Evolutionary conservation across 92 coral and sea anemone genomes (phyloP), one percentile per base, ranked within the genome.

Genomic region (Pocillopora grandis): DNA sequence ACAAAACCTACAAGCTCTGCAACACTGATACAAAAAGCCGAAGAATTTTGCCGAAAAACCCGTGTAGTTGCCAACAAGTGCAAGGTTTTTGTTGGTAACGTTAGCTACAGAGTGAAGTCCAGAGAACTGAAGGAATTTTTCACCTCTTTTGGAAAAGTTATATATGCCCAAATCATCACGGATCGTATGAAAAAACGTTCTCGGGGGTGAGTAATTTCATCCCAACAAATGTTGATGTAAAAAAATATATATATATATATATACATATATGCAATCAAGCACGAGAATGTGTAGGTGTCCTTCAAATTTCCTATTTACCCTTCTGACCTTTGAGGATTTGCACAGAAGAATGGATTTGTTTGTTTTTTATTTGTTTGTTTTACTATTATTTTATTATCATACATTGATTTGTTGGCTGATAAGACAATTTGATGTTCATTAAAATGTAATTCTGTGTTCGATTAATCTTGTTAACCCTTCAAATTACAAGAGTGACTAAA

Each of bases 21-120:
- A 19, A 71, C 58, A 8, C 82, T 93, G 42, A 70, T 86, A 12
- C 77, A 88, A 58, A 87, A 91, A 75, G 94, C 89, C 1, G 74
- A 89, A 58, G 86, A 83, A 62, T 87, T 87, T 33, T 86, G 91
- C 27, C 84, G 87, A 37, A 89, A 81, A 70, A 81, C 81, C 6
- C 91, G 89, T 27, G 80, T 82, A 20, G 90, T 89, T 66, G 88
- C 90, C 17, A 87, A 88, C 62, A 92, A 90, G 69, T 91, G 94
- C 84, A 96, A 96, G 76, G 95, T 96, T n/a, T 96, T 87, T 84
- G 98, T 96, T 58, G 98, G 98, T 19, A 96, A 96, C 82, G 85
- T 96, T 37, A 91, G 98, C 37, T 96, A 80, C 84, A 96, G 87
- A 78, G 91, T 96, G 9, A 91, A 81, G 57, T 72, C 92, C 13